These are phyloP conservation scores for Decapterus maruadsi DNA, from an alignment of 2,797 vertebrate species.

Conservation along the genomic window DNA sequence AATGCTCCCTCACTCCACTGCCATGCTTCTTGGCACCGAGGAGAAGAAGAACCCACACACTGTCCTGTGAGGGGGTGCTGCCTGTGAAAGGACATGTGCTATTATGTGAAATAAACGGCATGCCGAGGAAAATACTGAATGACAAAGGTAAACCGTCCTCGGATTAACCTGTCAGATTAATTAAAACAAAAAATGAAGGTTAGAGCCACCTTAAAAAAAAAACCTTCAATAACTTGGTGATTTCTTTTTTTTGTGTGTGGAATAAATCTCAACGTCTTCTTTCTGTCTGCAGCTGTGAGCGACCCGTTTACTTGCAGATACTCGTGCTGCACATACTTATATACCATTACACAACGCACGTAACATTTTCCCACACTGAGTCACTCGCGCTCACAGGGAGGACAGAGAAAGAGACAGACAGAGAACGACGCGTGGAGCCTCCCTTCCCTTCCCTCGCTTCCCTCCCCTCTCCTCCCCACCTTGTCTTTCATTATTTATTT, in stretches of 20 bases:
- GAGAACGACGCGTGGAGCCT: conserved; percentile 64
- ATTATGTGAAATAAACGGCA: neutral
- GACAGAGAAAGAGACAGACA: conserved; percentile 69
- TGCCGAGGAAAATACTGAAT: neutral
- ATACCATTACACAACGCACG: conserved; percentile 46
- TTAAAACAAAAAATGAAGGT: conserved; percentile 38
- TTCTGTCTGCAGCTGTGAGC: conserved; percentile 16
- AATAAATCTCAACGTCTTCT: conserved; percentile 27
- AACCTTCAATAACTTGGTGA: neutral
- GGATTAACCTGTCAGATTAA: conserved; percentile 22
- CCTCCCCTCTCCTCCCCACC: conserved; percentile 55
- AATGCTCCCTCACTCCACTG: conserved; percentile 52
- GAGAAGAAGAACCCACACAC: conserved; percentile 44
- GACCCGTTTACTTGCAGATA: conserved; percentile 16
- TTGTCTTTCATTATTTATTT: conserved; percentile 89
- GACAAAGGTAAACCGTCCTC: conserved; percentile 11
- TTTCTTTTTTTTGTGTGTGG: neutral
- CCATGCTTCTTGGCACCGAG: conserved; percentile 52
- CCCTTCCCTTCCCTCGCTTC: conserved; percentile 1
- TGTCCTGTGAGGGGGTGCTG: conserved; percentile 19
- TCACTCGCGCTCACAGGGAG: conserved; percentile 56
- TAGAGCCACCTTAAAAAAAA: conserved; percentile 6
- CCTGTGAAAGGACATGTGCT: conserved; percentile 1
- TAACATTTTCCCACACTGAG: conserved; percentile 61
- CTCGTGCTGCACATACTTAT: conserved; percentile 15